These are phyloP conservation scores for Eupithecia centaureata DNA, from an alignment of 2,888 invertebrate species.

Conservation along the genomic window DNA sequence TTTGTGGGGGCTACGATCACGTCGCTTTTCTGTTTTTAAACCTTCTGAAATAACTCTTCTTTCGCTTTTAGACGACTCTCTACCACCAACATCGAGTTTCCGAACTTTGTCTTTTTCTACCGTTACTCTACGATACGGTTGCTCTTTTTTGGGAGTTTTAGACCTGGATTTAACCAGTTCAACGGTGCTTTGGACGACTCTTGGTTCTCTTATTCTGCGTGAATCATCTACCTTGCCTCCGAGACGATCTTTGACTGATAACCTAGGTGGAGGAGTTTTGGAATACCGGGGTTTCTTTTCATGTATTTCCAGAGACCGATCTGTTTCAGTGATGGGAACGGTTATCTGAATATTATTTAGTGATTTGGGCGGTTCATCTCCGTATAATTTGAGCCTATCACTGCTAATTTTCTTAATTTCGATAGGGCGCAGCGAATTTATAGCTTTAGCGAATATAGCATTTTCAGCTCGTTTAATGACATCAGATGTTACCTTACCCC, in stretches of 20 bases:
- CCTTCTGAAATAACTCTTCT: constrained; percentile 58
- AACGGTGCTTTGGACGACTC: constrained; percentile 81
- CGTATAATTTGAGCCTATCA: constrained; percentile 87
- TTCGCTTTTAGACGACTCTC: constrained; percentile 60
- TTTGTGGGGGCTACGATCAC: constrained; percentile 55
- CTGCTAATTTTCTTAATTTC: constrained; percentile 90
- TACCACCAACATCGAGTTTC: constrained; percentile 62
- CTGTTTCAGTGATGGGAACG: constrained; percentile 75
- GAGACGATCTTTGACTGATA: constrained; percentile 91
- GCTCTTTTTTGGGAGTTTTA: constrained; percentile 78
- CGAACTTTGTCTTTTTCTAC: constrained; percentile 74
- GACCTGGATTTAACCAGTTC: constrained; percentile 82
- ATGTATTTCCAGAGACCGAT: constrained; percentile 78
- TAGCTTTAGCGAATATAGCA: constrained; percentile 94
- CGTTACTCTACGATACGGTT: constrained; percentile 79
- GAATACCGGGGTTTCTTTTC: constrained; percentile 73
- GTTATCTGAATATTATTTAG: constrained; percentile 83
- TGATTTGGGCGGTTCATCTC: constrained; percentile 75
- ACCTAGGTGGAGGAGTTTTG: constrained; percentile 84
- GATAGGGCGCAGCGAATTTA: constrained; percentile 90
- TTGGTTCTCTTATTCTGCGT: constrained; percentile 80
- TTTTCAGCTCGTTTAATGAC: constrained; percentile 96
- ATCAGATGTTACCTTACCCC: constrained; percentile 91
- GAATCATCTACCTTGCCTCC: constrained; percentile 89
- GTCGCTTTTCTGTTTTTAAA: constrained; percentile 58